These are phyloP conservation scores for Hephaestus fuliginosus DNA, from an alignment of 2,797 vertebrate species.

Conservation along the genomic window DNA sequence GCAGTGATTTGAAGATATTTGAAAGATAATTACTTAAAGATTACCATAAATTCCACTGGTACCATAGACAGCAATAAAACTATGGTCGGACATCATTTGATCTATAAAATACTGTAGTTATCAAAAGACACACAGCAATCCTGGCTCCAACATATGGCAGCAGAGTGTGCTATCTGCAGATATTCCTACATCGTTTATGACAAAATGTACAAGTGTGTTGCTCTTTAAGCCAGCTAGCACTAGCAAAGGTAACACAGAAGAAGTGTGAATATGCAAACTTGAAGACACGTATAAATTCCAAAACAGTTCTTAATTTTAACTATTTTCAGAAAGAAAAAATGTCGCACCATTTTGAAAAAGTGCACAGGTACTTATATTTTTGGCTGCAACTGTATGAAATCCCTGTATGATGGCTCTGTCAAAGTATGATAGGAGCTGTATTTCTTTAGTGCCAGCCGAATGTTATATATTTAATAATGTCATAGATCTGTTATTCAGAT, in stretches of 20 bases:
- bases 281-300: constrained; percentile 3
- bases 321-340: background rate
- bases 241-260: background rate
- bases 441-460: background rate
- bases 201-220: background rate
- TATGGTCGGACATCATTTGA: background rate
- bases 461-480: background rate
- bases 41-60: background rate
- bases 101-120: background rate
- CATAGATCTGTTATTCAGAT: background rate
- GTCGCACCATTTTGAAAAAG: background rate
- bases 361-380: background rate
- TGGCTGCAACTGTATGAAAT: background rate
- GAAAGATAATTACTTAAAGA: background rate
- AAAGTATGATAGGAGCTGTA: constrained; percentile 15
- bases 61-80: background rate
- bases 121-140: background rate
- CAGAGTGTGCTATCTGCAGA: background rate
- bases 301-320: constrained; percentile 15
- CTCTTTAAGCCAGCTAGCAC: background rate
- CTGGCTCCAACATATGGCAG: background rate
- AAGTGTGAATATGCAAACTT: background rate
- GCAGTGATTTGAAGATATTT: background rate
- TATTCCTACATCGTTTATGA: background rate
- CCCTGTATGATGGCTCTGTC: background rate